phyloP scores from a whole-genome alignment of 2,113 vertebrate species.

The Orycteropus afer region DNA sequence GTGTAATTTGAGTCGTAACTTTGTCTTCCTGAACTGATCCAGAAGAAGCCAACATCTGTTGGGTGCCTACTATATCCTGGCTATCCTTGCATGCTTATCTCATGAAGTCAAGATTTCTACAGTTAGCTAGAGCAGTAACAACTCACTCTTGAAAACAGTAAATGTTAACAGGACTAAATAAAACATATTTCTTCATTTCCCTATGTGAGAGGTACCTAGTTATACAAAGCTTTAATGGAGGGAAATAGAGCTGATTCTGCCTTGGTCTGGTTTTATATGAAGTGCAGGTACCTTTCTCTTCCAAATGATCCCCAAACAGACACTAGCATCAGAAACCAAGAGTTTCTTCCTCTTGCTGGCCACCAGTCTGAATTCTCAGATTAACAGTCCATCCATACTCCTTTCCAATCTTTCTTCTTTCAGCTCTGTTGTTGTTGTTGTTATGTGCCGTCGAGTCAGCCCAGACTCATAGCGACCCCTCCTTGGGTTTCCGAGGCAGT shows the following conservation, averaged over 20 bases:
- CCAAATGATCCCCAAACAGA: neutral
- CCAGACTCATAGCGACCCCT: too few relatives aligned
- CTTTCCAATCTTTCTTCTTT: neutral
- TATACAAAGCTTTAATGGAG: neutral
- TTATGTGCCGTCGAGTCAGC: too few relatives aligned
- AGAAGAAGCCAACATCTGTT: neutral
- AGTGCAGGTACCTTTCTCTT: slow-evolving; percentile 22
- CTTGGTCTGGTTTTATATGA: neutral
- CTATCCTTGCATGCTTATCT: neutral
- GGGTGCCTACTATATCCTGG: neutral
- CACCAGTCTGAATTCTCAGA: neutral
- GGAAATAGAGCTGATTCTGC: neutral
- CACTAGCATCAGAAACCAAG: neutral
- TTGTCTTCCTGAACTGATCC: neutral
- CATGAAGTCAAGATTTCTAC: neutral
- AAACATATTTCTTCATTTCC: neutral
- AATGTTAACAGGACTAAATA: neutral
- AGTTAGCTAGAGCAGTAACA: neutral
- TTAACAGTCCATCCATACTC: fast-evolving
- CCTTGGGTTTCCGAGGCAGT: too few relatives aligned
- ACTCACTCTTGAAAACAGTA: neutral
- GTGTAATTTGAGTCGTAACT: neutral
- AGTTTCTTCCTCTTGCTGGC: neutral
- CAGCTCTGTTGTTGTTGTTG: too few relatives aligned
- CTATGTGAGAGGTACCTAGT: neutral